Base-by-base conservation (phyloP, 2,797 vertebrate species). In the Percopsis omiscomaycus region DNA sequence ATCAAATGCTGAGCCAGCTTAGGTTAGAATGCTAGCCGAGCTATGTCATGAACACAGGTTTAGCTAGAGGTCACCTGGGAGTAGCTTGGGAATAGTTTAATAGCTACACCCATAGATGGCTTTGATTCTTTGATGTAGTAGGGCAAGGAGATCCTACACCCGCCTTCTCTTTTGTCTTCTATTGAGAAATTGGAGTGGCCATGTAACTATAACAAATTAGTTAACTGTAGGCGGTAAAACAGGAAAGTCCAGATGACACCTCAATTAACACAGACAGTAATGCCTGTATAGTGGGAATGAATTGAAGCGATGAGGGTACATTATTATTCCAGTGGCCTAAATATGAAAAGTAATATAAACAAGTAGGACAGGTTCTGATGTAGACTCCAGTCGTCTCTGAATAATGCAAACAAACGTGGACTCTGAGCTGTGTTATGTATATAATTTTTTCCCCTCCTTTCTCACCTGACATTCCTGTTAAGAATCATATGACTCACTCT, bases 21-120 rank as follows among this genome's bases (percentile, higher is more conserved):
- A 42, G 37, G 37, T 6, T 42, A 42, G 37, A 42, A 6, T 10
- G 37, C 37, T 42, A 67, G 44, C 59, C 1, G 45, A 37, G 30
- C 61, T 42, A 42, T 42, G 37, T 42, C 37, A 42, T 42, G 9
- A 42, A 48, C 22, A 3, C 37, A 59, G 59, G 46, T 51, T 42
- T 42, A 42, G 5, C n/a, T 61, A 63, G 45, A 72, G 5, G 1
- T 57, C 61, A 55, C 65, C 13, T n/a, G 45, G 65, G 55, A 73
- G 14, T 12, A 37, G 73, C 79, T 56, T 72, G 71, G 22, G 22
- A 22, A 22, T 22, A 22, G 22, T 79, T 83, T 45, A 48, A 79
- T 71, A 61, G 6, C 54, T 6, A 72, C 12, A 1, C 37, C 12
- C 44, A 10, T 42, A 52, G 57, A 55, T 30, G 8, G 59, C 60